These are phyloP conservation scores for Teleogryllus occipitalis DNA, from an alignment of 1,140 invertebrate genomes.

Conservation along the genomic window DNA sequence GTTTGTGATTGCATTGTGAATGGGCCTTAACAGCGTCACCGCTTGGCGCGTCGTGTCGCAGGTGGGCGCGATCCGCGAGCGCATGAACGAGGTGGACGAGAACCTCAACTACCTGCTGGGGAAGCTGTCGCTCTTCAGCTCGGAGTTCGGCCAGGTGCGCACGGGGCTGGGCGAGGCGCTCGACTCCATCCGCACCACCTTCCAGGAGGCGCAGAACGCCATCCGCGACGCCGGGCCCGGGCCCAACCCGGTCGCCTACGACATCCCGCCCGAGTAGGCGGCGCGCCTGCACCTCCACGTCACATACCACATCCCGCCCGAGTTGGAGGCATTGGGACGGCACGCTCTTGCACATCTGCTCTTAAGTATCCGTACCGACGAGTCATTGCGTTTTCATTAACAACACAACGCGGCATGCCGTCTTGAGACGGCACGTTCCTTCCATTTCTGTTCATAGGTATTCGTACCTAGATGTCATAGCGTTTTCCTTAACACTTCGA, in stretches of 20 bases:
- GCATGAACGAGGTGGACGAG: constrained; percentile 70
- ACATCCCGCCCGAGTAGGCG: neutral
- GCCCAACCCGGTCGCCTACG: constrained; percentile 13
- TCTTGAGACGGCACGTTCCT: too few relatives aligned
- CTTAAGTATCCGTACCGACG: too few relatives aligned
- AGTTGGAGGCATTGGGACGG: neutral
- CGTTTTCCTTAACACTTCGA: too few relatives aligned
- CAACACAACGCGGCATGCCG: too few relatives aligned
- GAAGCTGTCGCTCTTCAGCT: constrained; percentile 66
- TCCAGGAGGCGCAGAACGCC: constrained; percentile 55
- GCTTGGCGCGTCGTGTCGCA: neutral
- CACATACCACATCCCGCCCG: neutral
- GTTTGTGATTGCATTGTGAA: too few relatives aligned
- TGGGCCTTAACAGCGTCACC: too few relatives aligned
- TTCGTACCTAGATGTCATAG: too few relatives aligned
- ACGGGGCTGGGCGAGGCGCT: constrained; percentile 58
- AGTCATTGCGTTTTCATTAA: too few relatives aligned
- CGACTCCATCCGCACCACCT: constrained; percentile 59
- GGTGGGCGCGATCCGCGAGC: constrained; percentile 64
- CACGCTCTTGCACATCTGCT: too few relatives aligned
- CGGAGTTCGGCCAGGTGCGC: constrained; percentile 80
- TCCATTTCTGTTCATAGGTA: too few relatives aligned
- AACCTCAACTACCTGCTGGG: constrained; percentile 81
- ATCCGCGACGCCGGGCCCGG: constrained; percentile 30
- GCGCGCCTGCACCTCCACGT: too few relatives aligned